Base-by-base conservation (phyloP, 2,888 invertebrate species). In the Drosophila mulleri region DNA sequence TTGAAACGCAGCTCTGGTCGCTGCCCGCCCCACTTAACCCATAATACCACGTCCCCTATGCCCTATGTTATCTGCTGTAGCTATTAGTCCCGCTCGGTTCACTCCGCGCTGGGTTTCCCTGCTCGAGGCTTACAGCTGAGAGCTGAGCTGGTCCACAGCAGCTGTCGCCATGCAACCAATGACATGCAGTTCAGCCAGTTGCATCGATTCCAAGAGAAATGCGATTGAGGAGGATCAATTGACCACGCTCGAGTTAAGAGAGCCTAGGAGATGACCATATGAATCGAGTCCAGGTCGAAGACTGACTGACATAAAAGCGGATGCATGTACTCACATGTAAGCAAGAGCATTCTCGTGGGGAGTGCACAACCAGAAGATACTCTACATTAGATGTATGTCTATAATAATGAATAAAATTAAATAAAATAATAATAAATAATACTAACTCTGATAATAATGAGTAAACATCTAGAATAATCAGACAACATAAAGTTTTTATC, bases 1-100 rank as follows among this genome's bases (percentile, higher is more conserved):
- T 80, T 73, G 74, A 65, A 83, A 77, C 70, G 77, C 72, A 72
- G 54, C 65, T 59, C 53, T 8, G 45, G 23, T 16, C 16, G 16
- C 5, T 44, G 20, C 48, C 2, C 50, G 2, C 18, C 14, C 32
- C 50, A 12, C 32, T 50, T 32, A 32, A 32, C 48, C 48, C 48
- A 9, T 7, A 32, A 29, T 32, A 16, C 32, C 18, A 8, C 14
- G 14, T 32, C 16, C 52, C 3, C 35, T 14, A 2, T 35, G 8
- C 14, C 2, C n/a, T n/a, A n/a, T n/a, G 50, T 9, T 52, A 8
- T 37, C 52, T 35, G 50, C 18, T 32, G 32, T 18, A 18, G 50
- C 32, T 50, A 8, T 16, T 11, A 16, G 16, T 37, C 16, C 0
- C 20, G 12, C 5, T 11, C 44, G 3, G 23, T 8, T 16, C 16